Percentiles rank a stretch among this genome's conserved stretches.
phyloP scores from a whole-genome alignment of 2,888 invertebrate species.

The Dione juno region DNA sequence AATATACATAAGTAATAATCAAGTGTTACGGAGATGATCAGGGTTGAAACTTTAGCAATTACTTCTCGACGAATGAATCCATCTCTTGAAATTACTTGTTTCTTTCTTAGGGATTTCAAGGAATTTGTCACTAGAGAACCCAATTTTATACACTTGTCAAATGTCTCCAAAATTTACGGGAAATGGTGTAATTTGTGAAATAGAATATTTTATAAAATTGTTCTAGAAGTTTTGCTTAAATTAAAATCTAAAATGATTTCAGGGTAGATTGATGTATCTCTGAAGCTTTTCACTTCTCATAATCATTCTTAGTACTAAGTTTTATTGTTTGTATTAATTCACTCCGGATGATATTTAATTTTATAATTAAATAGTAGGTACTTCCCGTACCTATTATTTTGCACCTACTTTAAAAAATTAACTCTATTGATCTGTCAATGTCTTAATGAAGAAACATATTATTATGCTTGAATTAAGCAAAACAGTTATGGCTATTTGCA shows the following conservation, averaged over 20 bases:
- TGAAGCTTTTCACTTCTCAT: not conserved
- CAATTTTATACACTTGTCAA: constrained; percentile 22
- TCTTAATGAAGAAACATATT: too few species aligned
- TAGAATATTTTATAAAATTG: constrained; percentile 8
- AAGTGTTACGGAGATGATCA: constrained; percentile 55
- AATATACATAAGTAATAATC: constrained; percentile 65
- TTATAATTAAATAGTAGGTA: too few species aligned
- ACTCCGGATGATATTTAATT: too few species aligned
- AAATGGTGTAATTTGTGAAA: constrained; percentile 6
- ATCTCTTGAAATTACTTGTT: constrained; percentile 64
- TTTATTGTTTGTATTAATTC: too few species aligned
- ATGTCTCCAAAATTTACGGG: constrained; percentile 5
- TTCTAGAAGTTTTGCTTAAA: not conserved
- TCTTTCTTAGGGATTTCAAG: constrained; percentile 61
- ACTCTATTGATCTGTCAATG: too few species aligned
- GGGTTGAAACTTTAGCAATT: constrained; percentile 70
- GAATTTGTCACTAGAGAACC: constrained; percentile 60
- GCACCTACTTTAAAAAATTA: too few species aligned
- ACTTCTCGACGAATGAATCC: constrained; percentile 71
- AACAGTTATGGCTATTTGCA: too few species aligned
- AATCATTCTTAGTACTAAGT: too few species aligned
- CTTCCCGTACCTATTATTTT: too few species aligned
- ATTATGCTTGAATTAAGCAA: too few species aligned
- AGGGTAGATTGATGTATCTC: too few species aligned
- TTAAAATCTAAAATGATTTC: not conserved